A percentile compares a stretch with the other conserved stretches of the same genome.
These are phyloP conservation scores for Sylvilagus bachmani DNA, from an alignment of 2,113 vertebrate genomes.

Conservation along the genomic window DNA sequence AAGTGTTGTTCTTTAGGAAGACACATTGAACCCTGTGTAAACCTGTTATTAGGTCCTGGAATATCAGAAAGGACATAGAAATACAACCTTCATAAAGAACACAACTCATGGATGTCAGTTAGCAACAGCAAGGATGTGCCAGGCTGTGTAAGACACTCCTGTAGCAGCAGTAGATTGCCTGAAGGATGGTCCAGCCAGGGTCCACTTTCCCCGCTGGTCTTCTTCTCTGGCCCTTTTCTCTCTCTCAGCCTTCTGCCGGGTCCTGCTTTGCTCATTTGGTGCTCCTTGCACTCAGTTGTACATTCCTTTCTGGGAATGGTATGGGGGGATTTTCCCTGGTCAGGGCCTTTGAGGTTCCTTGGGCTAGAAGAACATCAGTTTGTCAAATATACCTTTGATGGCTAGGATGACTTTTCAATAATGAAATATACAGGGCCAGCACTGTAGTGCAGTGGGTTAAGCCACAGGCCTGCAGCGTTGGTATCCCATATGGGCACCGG, in stretches of 20 bases:
- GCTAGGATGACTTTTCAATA: neutral
- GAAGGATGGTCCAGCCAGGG: neutral
- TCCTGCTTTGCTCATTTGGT: neutral
- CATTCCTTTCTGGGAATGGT: neutral
- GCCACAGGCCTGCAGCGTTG: no score
- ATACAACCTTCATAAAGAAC: neutral
- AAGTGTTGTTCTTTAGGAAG: neutral
- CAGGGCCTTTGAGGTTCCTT: slow-evolving; percentile 5
- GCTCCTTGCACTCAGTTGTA: neutral
- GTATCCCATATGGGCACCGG: no score
- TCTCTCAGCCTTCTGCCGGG: neutral
- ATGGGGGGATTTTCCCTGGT: neutral
- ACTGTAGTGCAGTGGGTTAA: no score
- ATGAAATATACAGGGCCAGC: neutral
- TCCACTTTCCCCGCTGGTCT: neutral
- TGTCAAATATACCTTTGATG: neutral
- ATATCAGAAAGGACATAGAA: neutral
- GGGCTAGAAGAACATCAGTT: neutral
- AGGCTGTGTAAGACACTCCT: neutral
- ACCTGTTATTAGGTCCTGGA: neutral
- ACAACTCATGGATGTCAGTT: neutral
- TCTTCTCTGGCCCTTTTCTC: neutral
- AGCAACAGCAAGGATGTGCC: neutral
- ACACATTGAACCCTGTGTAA: neutral
- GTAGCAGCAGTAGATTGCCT: neutral